These are phyloP conservation scores for Erynnis tages DNA, from an alignment of 2,888 invertebrate species.

Conservation along the genomic window DNA sequence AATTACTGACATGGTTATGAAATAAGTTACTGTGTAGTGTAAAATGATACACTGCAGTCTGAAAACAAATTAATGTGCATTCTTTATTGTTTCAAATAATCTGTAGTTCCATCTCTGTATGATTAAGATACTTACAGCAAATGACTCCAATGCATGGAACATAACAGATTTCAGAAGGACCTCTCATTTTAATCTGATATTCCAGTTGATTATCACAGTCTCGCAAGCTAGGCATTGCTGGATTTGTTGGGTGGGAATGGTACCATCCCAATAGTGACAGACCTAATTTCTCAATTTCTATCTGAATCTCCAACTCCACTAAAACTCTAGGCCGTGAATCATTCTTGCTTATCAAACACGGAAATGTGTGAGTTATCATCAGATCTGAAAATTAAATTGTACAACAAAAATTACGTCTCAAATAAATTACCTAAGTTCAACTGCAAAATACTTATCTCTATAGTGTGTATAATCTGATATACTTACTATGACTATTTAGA, in stretches of 20 bases:
- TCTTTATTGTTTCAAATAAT: too few relatives aligned
- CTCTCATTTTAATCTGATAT: conserved; percentile 97
- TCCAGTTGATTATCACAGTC: conserved; percentile 97
- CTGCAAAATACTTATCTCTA: too few relatives aligned
- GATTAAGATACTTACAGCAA: conserved; percentile 90
- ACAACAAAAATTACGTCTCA: background rate
- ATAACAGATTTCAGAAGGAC: conserved; percentile 94
- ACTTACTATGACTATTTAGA: conserved; percentile 94
- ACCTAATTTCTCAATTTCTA: conserved; percentile 90
- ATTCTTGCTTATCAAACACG: conserved; percentile 90
- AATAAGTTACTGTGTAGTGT: too few relatives aligned
- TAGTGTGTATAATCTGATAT: too few relatives aligned
- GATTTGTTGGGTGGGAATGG: conserved; percentile 95
- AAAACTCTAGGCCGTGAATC: conserved; percentile 89
- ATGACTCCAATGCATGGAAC: conserved; percentile 96
- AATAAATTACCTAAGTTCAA: background rate
- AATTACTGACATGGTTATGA: too few relatives aligned
- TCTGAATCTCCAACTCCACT: conserved; percentile 91
- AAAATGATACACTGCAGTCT: too few relatives aligned
- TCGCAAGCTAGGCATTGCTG: conserved; percentile 91
- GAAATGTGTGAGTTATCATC: conserved; percentile 93
- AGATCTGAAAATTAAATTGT: conserved; percentile 82
- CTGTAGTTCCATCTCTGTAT: too few relatives aligned
- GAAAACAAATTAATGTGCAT: too few relatives aligned
- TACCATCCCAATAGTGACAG: conserved; percentile 96